Percentiles rank a stretch among this genome's conserved stretches.
These are phyloP conservation scores for Marasmarcha lunaedactyla DNA, from an alignment of 2,888 invertebrate species.

Conservation along the genomic window DNA sequence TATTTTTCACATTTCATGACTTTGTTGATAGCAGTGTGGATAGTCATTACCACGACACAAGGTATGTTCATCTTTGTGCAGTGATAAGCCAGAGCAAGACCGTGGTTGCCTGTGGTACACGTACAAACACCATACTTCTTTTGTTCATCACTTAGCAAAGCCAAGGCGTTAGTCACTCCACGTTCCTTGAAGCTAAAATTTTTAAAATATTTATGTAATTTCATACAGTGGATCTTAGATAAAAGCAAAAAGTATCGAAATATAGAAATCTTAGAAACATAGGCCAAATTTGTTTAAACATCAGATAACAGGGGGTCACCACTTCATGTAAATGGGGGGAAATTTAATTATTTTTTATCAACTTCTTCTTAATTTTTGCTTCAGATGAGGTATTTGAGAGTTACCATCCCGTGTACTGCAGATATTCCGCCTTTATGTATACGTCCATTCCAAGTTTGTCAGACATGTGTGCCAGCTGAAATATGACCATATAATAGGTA, in stretches of 20 bases:
- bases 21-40: conserved; percentile 90
- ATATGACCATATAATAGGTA: too few species aligned
- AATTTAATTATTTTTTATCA: too few species aligned
- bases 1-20: conserved; percentile 83
- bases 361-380: too few species aligned
- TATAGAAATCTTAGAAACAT: too few species aligned
- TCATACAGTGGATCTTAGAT: too few species aligned
- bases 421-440: conserved; percentile 92
- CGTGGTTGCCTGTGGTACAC: conserved; percentile 94
- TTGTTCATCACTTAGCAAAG: conserved; percentile 79
- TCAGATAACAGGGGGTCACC: too few species aligned
- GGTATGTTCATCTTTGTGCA: conserved; percentile 76
- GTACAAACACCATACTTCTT: conserved; percentile 84
- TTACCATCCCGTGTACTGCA: conserved; percentile 92
- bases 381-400: too few species aligned
- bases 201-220: background rate
- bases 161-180: conserved; percentile 86
- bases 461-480: conserved; percentile 83
- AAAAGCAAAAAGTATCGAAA: too few species aligned
- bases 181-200: conserved; percentile 88
- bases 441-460: conserved; percentile 84
- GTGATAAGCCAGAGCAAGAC: conserved; percentile 81
- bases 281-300: too few species aligned
- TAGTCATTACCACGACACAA: conserved; percentile 90
- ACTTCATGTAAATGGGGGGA: too few species aligned